Conservation (phyloP, 2,113 vertebrate genomes). For the Salvelinus namaycush region DNA sequence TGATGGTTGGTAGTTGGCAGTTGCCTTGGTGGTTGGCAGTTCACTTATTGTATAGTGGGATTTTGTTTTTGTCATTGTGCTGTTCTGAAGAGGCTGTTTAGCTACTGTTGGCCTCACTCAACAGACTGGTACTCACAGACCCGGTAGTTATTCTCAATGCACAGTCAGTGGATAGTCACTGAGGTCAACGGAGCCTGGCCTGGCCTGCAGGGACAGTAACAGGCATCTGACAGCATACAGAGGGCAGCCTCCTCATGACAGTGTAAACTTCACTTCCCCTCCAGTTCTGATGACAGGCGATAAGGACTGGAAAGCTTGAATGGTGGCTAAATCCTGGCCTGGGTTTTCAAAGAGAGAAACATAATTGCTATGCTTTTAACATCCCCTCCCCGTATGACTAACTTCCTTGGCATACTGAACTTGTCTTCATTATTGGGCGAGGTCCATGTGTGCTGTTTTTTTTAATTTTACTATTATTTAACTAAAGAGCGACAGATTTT, state of each 20-base stretch:
- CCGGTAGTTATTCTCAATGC: conserved; percentile 43
- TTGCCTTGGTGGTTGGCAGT: background rate
- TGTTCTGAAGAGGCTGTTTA: too few relatives aligned
- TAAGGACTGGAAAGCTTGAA: conserved; percentile 70
- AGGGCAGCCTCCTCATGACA: conserved; percentile 16
- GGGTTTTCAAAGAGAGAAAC: conserved; percentile 64
- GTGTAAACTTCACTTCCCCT: conserved; percentile 76
- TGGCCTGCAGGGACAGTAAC: conserved; percentile 45
- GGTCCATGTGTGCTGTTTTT: background rate
- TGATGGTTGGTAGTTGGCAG: background rate
- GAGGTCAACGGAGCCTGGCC: conserved; percentile 59
- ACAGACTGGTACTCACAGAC: background rate
- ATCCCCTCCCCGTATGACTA: conserved; percentile 15
- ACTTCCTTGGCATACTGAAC: conserved; percentile 28
- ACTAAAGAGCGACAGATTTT: too few relatives aligned
- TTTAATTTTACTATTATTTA: too few relatives aligned
- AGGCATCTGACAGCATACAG: conserved; percentile 48
- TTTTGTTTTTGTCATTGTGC: background rate
- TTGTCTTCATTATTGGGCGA: background rate
- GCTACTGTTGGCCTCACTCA: background rate
- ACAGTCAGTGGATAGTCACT: conserved; percentile 35
- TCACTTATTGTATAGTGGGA: background rate
- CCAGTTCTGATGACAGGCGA: conserved; percentile 64
- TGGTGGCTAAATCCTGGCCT: conserved; percentile 59
- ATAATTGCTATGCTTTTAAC: conserved; percentile 54